Conservation (phyloP, 2,797 vertebrate species). For the Erethizon dorsatum region DNA sequence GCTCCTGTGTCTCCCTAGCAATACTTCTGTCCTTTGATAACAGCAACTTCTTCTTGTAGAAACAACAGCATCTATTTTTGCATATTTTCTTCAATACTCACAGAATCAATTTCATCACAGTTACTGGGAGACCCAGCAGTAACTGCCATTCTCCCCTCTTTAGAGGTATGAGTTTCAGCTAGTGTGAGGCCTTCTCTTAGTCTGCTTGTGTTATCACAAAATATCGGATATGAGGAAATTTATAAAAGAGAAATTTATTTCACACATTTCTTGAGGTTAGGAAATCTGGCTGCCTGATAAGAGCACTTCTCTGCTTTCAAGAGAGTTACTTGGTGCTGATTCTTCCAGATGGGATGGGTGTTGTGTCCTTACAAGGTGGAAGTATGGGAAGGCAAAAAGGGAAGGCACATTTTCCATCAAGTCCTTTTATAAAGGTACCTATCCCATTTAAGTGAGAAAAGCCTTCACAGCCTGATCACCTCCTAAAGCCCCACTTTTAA, state of each 20-base stretch:
- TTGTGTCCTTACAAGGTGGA: background rate
- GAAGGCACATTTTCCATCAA: background rate
- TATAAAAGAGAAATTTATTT: background rate
- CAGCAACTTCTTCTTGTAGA: background rate
- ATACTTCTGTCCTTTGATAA: background rate
- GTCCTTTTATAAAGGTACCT: background rate
- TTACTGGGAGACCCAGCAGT: background rate
- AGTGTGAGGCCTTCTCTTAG: background rate
- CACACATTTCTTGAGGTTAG: background rate
- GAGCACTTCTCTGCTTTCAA: background rate
- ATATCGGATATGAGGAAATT: background rate
- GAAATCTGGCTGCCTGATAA: background rate
- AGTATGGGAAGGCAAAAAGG: background rate
- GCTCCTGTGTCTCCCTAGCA: background rate
- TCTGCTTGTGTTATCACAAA: background rate
- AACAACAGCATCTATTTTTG: background rate
- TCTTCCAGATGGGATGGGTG: background rate
- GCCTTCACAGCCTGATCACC: background rate
- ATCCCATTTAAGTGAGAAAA: too few relatives aligned
- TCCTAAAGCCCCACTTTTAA: background rate
- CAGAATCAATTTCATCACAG: background rate
- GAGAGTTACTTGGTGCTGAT: background rate
- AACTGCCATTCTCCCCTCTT: background rate
- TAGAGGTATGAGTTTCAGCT: background rate
- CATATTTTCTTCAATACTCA: background rate